phyloP scores from a whole-genome alignment of 2,113 vertebrate species.

The Castor canadensis region DNA sequence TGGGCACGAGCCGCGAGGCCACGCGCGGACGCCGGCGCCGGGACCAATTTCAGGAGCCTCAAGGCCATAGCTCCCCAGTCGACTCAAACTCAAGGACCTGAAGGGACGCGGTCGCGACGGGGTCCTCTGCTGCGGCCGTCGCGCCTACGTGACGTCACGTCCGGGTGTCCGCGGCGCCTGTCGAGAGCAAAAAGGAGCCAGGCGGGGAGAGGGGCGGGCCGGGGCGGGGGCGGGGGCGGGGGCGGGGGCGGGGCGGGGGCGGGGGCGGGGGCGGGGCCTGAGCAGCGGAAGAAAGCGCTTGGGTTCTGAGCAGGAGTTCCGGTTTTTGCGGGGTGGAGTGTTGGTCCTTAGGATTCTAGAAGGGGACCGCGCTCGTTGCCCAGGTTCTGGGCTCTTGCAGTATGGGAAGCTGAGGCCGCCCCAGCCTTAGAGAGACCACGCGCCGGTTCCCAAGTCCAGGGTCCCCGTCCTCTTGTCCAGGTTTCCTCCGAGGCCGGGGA shows the following conservation, averaged over 20 bases:
- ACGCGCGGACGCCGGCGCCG: neutral
- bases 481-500: no score
- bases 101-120: neutral
- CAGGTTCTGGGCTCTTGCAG: neutral
- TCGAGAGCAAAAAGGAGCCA: neutral
- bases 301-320: neutral
- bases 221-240: neutral
- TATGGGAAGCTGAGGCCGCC: neutral
- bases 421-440: no score
- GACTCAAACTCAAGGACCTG: slow-evolving; percentile 21
- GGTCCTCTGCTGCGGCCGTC: neutral
- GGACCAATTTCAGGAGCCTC: slow-evolving; percentile 21
- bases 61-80: slow-evolving; percentile 65
- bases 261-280: neutral
- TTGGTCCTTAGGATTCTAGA: no score
- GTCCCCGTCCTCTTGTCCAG: no score
- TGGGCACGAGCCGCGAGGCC: neutral
- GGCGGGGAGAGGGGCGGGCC: neutral
- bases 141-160: slow-evolving; percentile 46
- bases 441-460: neutral
- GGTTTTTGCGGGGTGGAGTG: no score
- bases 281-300: no score
- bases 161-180: slow-evolving; percentile 42
- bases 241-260: neutral
- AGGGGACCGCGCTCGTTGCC: neutral